Base-by-base conservation (phyloP, 2,113 vertebrate species). In the Benitochromis conjunctus region DNA sequence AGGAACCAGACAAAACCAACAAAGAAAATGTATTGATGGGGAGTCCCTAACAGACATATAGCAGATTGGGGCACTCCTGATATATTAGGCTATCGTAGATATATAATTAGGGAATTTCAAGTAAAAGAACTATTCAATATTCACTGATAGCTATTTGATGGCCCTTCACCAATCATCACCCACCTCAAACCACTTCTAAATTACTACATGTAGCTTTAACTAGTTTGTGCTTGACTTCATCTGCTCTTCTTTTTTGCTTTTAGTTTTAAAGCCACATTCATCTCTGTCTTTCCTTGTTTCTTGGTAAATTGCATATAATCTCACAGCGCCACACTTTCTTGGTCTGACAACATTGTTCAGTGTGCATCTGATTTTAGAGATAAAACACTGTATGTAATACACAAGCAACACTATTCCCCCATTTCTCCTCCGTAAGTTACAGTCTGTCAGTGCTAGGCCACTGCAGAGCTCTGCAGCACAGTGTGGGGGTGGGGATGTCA, bases 381-480 rank as follows among this genome's bases (percentile, higher is more conserved):
- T 34, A 66, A 66, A 2, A 4, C 34, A 66, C 60, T 66, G 34
- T 66, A 66, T 66, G 11, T 66, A 38, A 19, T 66, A 38, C 62
- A 66, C 34, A 66, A 66, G 62, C 64, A 79, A 29, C 12, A 36
- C 5, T 4, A 31, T 86, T 78, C 60, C 62, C 58, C 82, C 2
- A 55, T 76, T 82, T 87, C 79, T 87, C 66, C 84, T 34, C 79
- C 6, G 56, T 21, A 66, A 51, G 51, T 71, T 84, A 77, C 36
- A 43, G 66, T 78, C 10, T 64, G 83, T 88, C 86, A 83, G 85
- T 9, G 46, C 86, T 87, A 80, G 90, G 89, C 89, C 91, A 91
- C 91, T 88, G 90, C 93, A 90, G 92, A 91, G 86, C 85, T 91
- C 84, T 94, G 92, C 91, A 88, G 21, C 82, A 89, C 60, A 12